Base-by-base conservation (phyloP, 2,888 invertebrate genomes). In the Stomorhina lunata region DNA sequence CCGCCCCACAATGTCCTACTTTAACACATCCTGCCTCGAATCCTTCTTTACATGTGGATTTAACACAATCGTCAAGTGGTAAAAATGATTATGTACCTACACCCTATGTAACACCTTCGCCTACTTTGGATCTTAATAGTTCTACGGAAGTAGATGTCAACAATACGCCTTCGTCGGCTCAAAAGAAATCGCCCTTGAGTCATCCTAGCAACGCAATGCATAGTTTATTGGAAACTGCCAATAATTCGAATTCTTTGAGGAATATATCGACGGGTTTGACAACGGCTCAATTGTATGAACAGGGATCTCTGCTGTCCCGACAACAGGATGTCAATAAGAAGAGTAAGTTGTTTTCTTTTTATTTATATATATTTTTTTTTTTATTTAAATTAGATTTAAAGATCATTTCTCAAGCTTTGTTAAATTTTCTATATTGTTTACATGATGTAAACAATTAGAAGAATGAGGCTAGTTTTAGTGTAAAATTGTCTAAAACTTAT, bases 31-130 rank as follows among this genome's bases (percentile, higher is more conserved):
- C 57, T 15, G 57, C 43, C 34, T 27, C 66, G 15, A 48, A 37
- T 22, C 27, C 69, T n/a, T 48, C 78, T 27, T n/a, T 48, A 29
- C 78, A 73, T 43, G 69, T 69, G 4, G 82, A 72, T 77, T 68
- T 81, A 29, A 69, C 76, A 9, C 84, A 32, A 63, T 12, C 65
- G 48, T 1, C 81, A 45, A 84, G 84, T 55, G 59, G 84, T 59
- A 90, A 89, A 66, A 88, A 86, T 81, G 90, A 89, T 63, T 87
- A 87, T 72, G 85, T 88, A 76, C 88, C 88, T 76, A 88, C 88
- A 55, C 90, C 90, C 0, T 90, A 90, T 73, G 90, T 90, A 6
- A 90, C 90, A 59, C 90, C 90, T 0, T 90, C 90, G 68, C 90
- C 90, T 40, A 90, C 90, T 4, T 84, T 90, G 81, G 90, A 90